Conservation (phyloP, 1,140 invertebrate species). For the Arion vulgaris region DNA sequence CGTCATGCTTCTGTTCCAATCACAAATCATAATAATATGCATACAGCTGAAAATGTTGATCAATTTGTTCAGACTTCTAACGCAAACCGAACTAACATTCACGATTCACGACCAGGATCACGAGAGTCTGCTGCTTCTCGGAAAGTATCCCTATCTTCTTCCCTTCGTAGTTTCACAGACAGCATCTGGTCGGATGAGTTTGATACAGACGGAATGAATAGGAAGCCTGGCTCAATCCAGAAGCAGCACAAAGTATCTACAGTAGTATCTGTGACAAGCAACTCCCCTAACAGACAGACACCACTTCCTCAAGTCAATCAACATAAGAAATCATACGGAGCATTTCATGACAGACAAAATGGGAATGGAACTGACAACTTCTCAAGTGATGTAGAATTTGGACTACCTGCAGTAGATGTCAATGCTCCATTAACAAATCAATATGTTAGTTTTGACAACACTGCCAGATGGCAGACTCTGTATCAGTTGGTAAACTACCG, state of each 20-base stretch:
- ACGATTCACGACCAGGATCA: constrained; percentile 47
- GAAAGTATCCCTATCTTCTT: constrained; percentile 56
- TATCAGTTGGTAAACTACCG: not conserved
- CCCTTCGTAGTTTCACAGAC: constrained; percentile 63
- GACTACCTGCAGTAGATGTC: constrained; percentile 63
- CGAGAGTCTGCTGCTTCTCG: constrained; percentile 42
- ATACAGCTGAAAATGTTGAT: not conserved
- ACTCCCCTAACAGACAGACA: not conserved
- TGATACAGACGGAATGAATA: constrained; percentile 40
- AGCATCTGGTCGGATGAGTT: constrained; percentile 67
- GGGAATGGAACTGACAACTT: constrained; percentile 54
- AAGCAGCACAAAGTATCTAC: constrained; percentile 22
- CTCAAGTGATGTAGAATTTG: constrained; percentile 63
- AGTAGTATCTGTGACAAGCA: constrained; percentile 23
- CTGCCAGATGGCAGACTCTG: constrained; percentile 35
- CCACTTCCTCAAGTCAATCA: not conserved
- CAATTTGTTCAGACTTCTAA: constrained; percentile 32
- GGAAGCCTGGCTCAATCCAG: not conserved
- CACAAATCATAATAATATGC: not conserved
- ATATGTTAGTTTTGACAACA: constrained; percentile 22
- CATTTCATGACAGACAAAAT: not conserved
- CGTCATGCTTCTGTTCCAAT: not conserved
- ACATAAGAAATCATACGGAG: not conserved
- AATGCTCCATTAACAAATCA: constrained; percentile 37
- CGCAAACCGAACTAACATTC: not conserved